A percentile compares a stretch with the other conserved stretches of the same genome.
These are phyloP conservation scores for Temnothorax rugatulus DNA, from an alignment of 2,888 invertebrate genomes.

Conservation along the genomic window DNA sequence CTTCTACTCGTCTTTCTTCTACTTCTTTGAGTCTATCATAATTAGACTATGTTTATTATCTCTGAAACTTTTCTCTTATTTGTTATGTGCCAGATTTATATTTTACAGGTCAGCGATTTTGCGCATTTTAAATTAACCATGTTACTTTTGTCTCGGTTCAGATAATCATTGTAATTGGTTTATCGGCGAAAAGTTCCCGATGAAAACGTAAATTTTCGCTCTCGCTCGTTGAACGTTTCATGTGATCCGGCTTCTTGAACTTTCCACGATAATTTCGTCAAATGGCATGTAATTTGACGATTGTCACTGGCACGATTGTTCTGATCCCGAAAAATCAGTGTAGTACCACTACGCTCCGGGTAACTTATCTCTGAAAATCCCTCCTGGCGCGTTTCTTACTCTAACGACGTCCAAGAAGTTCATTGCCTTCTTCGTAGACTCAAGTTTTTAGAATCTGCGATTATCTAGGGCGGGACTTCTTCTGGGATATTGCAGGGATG, in stretches of 20 bases:
- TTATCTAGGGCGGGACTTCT: constrained; percentile 20
- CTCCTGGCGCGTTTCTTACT: constrained; percentile 21
- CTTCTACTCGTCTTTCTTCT: neutral
- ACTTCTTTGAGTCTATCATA: neutral
- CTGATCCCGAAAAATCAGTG: constrained; percentile 20
- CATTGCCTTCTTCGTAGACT: constrained; percentile 29
- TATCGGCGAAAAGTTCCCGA: neutral
- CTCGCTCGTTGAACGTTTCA: neutral
- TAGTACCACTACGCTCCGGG: neutral
- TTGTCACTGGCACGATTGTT: neutral
- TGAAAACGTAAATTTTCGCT: neutral
- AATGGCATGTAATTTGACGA: constrained; percentile 19
- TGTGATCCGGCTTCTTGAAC: neutral
- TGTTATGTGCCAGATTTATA: constrained; percentile 2
- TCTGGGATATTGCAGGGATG: neutral
- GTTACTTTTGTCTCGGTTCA: neutral
- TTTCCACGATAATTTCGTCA: neutral
- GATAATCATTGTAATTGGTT: neutral
- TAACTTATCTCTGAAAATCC: constrained; percentile 42
- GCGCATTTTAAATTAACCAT: neutral
- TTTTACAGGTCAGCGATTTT: constrained; percentile 4
- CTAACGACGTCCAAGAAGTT: constrained; percentile 40
- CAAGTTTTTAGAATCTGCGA: constrained; percentile 30
- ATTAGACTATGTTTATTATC: constrained; percentile 26
- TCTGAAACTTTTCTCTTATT: constrained; percentile 13